A percentile compares a stretch with the other conserved stretches of the same genome.
Conservation (phyloP, 2,888 invertebrate species). For the Clepsis dumicolana region DNA sequence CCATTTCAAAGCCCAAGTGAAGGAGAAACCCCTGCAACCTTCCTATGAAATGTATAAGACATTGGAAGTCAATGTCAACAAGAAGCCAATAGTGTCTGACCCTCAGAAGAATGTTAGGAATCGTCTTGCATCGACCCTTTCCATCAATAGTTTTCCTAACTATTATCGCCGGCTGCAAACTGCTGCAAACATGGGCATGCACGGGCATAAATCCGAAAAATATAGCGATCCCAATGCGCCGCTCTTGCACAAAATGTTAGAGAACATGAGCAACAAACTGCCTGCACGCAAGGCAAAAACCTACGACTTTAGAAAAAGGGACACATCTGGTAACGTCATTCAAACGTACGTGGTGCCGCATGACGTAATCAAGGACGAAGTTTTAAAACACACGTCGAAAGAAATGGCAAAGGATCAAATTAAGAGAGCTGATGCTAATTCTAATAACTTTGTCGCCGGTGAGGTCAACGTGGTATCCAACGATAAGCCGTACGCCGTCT, state of each 20-base stretch:
- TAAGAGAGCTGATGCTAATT: constrained; percentile 22
- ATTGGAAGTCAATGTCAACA: constrained; percentile 1
- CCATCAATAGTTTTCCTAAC: constrained; percentile 45
- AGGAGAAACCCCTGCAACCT: not conserved
- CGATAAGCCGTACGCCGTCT: constrained; percentile 65
- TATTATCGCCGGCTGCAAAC: not conserved
- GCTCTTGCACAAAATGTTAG: constrained; percentile 51
- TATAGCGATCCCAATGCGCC: constrained; percentile 47
- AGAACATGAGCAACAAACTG: constrained; percentile 53
- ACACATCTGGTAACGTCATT: constrained; percentile 48
- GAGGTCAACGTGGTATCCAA: constrained; percentile 54
- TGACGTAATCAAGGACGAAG: not conserved
- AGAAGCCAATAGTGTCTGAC: not conserved
- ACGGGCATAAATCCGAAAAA: constrained; percentile 36
- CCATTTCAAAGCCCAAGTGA: not conserved
- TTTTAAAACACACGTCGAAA: not conserved
- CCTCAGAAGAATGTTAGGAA: constrained; percentile 37
- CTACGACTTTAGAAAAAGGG: constrained; percentile 53
- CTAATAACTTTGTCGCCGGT: constrained; percentile 52
- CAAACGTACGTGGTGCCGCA: constrained; percentile 22
- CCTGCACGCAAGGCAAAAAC: constrained; percentile 48
- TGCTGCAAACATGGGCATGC: constrained; percentile 44
- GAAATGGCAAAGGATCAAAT: constrained; percentile 44
- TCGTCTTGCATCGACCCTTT: constrained; percentile 48
- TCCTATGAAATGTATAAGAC: constrained; percentile 13